A percentile compares a stretch with the other conserved stretches of the same genome.
phyloP scores from a whole-genome alignment of 2,797 vertebrate species.

The Galaxias olidus region DNA sequence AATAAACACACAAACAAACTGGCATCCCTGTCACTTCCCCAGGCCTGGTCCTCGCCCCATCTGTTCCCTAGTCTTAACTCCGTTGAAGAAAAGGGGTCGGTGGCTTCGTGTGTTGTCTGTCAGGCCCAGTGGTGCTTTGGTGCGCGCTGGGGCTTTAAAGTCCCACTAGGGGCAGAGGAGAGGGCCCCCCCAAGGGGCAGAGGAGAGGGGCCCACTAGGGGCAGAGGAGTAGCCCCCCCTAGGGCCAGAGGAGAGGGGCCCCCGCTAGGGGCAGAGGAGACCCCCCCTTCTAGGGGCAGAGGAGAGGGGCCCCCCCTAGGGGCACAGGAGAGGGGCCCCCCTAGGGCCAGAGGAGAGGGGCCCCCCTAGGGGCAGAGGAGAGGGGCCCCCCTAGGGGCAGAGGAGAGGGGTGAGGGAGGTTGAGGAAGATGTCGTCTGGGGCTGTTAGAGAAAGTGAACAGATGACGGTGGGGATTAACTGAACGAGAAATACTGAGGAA shows the following conservation, averaged over 20 bases:
- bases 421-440: neutral
- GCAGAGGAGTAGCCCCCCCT: slow-evolving; percentile 1
- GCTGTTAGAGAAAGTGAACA: neutral
- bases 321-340: too few relatives aligned
- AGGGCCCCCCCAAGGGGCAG: neutral
- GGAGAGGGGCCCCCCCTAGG: too few relatives aligned
- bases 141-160: neutral
- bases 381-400: neutral
- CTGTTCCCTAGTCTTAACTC: neutral
- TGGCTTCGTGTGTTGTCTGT: neutral
- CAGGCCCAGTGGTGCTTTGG: neutral
- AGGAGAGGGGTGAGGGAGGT: neutral
- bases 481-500: neutral
- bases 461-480: neutral
- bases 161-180: slow-evolving; percentile 1
- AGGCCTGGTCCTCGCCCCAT: too few relatives aligned
- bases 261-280: slow-evolving; percentile 5
- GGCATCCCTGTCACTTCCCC: too few relatives aligned
- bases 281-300: neutral
- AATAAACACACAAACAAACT: too few relatives aligned
- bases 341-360: neutral
- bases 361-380: slow-evolving; percentile 8
- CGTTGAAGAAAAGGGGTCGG: too few relatives aligned
- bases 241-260: neutral
- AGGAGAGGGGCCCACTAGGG: slow-evolving; percentile 4